Conservation (phyloP, 1,140 invertebrate genomes). For the Globodera rostochiensis region DNA sequence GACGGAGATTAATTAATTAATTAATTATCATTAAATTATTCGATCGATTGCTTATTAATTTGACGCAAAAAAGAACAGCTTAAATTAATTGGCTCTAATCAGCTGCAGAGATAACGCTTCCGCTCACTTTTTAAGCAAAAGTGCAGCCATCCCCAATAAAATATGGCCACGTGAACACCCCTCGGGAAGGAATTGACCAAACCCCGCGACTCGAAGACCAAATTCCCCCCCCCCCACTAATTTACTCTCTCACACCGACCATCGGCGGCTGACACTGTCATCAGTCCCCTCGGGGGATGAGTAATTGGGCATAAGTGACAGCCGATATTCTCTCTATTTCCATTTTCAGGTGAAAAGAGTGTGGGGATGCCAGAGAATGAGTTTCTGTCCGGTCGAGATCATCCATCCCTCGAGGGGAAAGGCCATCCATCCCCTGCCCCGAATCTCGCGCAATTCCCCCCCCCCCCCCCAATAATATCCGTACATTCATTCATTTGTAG, state of each 20-base stretch:
- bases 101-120: neutral
- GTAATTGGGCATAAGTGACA: neutral
- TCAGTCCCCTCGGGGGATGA: neutral
- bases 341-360: too few species aligned
- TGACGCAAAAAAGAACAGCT: neutral
- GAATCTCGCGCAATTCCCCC: too few species aligned
- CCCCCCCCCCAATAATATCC: too few species aligned
- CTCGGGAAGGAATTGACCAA: neutral
- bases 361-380: neutral
- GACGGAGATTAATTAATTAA: neutral
- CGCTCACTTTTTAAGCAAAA: neutral
- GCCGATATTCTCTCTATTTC: neutral
- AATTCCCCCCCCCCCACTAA: neutral
- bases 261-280: slow-evolving; percentile 1
- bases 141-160: neutral
- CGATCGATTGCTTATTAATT: too few species aligned
- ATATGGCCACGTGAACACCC: neutral
- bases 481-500: too few species aligned
- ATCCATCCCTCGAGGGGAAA: too few species aligned
- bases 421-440: too few species aligned
- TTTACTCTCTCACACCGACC: neutral
- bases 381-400: neutral
- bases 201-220: neutral
- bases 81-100: neutral
- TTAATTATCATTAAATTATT: too few species aligned